Conservation (phyloP, 2,113 vertebrate genomes). For the Gopherus evgoodei region DNA sequence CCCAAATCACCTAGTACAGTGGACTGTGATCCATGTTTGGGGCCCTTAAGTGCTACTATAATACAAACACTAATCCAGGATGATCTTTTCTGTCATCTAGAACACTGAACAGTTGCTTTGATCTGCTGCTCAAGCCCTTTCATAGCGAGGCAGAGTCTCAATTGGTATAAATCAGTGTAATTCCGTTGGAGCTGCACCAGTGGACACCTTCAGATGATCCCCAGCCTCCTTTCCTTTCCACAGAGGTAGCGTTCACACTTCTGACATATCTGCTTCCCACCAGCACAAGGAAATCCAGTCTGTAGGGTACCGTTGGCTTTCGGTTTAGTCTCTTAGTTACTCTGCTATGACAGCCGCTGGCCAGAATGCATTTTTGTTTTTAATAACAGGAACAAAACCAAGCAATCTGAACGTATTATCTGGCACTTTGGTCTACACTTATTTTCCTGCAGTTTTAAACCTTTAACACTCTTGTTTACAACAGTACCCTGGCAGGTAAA, state of each 20-base stretch:
- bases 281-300: accelerated
- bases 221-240: background rate
- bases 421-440: background rate
- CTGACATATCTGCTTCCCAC: background rate
- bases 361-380: background rate
- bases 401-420: background rate
- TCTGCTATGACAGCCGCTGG: background rate
- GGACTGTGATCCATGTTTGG: too few relatives aligned
- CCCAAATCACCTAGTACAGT: too few relatives aligned
- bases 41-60: background rate
- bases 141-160: background rate
- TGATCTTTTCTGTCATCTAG: background rate
- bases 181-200: background rate
- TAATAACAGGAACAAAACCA: background rate
- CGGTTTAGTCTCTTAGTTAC: background rate
- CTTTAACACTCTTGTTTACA: background rate
- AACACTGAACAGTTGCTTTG: background rate
- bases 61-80: background rate
- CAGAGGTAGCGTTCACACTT: background rate
- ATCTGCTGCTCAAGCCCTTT: background rate
- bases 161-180: background rate
- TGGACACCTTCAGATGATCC: background rate
- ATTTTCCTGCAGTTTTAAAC: background rate
- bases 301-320: background rate
- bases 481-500: background rate